These are phyloP conservation scores for Gibbula magus DNA, from an alignment of 2,888 invertebrate genomes.

Conservation along the genomic window DNA sequence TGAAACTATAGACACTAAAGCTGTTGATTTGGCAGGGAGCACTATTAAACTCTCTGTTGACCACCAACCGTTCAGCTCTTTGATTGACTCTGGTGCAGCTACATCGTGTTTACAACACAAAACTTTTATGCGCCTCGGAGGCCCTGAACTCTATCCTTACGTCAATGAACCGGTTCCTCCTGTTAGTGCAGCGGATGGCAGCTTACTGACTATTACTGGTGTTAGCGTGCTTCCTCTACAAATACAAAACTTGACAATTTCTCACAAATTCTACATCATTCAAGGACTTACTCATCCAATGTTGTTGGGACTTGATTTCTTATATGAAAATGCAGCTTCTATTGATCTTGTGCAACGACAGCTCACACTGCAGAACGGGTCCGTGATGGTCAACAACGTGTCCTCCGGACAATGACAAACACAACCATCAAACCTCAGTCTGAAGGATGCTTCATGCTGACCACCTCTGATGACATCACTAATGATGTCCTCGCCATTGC, in stretches of 20 bases:
- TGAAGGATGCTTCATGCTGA: not conserved
- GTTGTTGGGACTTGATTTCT: constrained; percentile 41
- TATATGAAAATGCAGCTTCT: constrained; percentile 33
- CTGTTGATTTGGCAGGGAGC: too few species aligned
- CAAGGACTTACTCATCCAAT: not conserved
- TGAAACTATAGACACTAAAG: too few species aligned
- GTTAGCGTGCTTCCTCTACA: not conserved
- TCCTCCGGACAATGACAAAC: not conserved
- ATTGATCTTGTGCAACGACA: constrained; percentile 33
- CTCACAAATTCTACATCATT: constrained; percentile 26
- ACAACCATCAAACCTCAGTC: not conserved
- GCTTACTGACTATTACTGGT: constrained; percentile 8
- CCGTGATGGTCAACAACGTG: not conserved
- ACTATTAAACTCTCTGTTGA: too few species aligned
- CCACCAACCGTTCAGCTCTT: too few species aligned
- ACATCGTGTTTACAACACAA: too few species aligned
- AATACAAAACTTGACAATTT: not conserved
- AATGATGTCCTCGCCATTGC: not conserved
- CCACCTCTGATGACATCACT: not conserved
- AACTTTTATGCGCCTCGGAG: not conserved
- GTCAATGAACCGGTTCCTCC: not conserved
- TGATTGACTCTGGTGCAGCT: too few species aligned
- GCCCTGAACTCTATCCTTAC: not conserved
- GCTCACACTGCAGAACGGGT: not conserved
- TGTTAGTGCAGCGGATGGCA: constrained; percentile 26